Evolutionary conservation across 1,140 invertebrate genomes (phyloP).

Genomic region (Brachionus koreanus): DNA sequence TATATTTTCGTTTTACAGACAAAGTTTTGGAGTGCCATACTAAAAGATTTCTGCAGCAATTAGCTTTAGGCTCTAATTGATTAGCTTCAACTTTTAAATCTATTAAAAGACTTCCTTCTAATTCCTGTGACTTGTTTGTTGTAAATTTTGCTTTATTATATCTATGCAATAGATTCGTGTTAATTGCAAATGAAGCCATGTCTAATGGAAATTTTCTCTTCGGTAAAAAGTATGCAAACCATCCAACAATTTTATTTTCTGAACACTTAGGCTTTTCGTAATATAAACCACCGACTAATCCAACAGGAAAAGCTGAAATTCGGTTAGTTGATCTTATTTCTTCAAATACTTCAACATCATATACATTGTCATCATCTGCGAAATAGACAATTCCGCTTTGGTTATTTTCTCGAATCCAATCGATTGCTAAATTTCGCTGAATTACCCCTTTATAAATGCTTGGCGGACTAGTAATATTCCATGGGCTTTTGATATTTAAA

Average conservation of each 20-base stretch:
- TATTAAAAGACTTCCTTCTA: constrained; percentile 85
- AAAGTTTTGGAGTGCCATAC: neutral
- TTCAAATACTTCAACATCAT: constrained; percentile 79
- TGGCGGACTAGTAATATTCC: constrained; percentile 65
- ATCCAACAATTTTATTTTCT: constrained; percentile 63
- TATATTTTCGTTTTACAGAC: neutral
- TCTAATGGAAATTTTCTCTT: constrained; percentile 88
- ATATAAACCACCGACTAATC: constrained; percentile 67
- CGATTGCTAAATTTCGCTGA: constrained; percentile 82
- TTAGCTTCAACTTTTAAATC: constrained; percentile 70
- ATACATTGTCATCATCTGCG: constrained; percentile 97
- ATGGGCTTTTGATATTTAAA: constrained; percentile 72
- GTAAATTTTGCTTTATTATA: constrained; percentile 75
- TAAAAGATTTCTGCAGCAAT: constrained; percentile 71
- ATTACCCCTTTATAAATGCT: constrained; percentile 85
- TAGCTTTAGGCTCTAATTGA: constrained; percentile 80
- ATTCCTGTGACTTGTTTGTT: constrained; percentile 75
- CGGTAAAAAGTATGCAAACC: constrained; percentile 81
- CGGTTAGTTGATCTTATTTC: constrained; percentile 80
- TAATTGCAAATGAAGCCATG: constrained; percentile 98
- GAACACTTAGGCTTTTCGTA: constrained; percentile 55
- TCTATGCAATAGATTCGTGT: constrained; percentile 65
- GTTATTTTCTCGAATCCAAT: constrained; percentile 74
- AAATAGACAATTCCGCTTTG: constrained; percentile 69
- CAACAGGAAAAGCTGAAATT: constrained; percentile 95